Percentiles rank a stretch among this genome's conserved stretches.
Conservation (phyloP, 2,888 invertebrate species). For the Euplagia quadripunctaria region DNA sequence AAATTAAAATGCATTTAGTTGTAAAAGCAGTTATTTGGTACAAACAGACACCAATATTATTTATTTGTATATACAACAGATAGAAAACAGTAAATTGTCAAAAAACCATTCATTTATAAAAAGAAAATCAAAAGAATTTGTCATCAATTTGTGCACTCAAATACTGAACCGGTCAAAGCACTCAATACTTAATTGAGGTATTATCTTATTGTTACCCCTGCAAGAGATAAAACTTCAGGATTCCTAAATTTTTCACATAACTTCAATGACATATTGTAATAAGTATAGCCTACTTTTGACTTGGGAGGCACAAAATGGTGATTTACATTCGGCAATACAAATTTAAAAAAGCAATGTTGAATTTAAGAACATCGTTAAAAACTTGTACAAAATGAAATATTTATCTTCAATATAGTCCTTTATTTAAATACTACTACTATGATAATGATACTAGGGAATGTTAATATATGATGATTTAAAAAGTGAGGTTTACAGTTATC, state of each 20-base stretch:
- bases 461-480: too few relatives aligned
- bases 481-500: too few relatives aligned
- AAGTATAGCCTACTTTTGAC: too few relatives aligned
- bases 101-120: neutral
- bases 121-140: neutral
- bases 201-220: neutral
- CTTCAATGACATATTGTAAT: neutral
- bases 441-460: too few relatives aligned
- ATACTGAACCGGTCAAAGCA: neutral
- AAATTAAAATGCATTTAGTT: too few relatives aligned
- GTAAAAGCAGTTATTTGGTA: too few relatives aligned
- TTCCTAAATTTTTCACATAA: neutral
- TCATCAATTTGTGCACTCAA: too few relatives aligned
- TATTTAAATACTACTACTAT: too few relatives aligned
- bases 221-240: neutral
- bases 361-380: neutral
- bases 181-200: neutral
- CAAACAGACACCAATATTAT: too few relatives aligned
- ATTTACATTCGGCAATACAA: neutral
- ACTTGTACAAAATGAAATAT: neutral
- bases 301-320: neutral
- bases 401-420: neutral
- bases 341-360: neutral
- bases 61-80: too few relatives aligned
- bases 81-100: too few relatives aligned